These are phyloP conservation scores for Eospalax fontanierii DNA, from an alignment of 2,797 vertebrate species.

Conservation along the genomic window DNA sequence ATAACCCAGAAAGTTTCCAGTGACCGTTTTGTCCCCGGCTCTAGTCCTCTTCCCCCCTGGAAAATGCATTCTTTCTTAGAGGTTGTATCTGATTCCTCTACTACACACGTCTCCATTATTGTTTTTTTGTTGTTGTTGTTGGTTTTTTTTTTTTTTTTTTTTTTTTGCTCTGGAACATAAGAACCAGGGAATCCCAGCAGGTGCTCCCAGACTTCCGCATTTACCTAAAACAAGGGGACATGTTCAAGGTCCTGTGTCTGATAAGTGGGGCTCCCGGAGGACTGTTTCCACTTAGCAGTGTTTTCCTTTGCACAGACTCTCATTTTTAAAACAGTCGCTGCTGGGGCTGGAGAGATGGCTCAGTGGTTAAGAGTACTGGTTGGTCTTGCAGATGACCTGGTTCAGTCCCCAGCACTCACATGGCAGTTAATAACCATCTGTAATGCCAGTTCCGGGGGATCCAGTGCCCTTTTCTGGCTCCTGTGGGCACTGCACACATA, in stretches of 20 bases:
- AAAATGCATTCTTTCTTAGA: neutral
- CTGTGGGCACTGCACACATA: neutral
- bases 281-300: neutral
- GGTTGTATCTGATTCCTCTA: neutral
- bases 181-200: neutral
- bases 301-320: neutral
- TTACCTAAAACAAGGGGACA: neutral
- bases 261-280: neutral
- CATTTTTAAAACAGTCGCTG: neutral
- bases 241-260: fast-evolving
- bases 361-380: neutral
- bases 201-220: neutral
- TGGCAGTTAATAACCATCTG: neutral
- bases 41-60: neutral
- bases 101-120: too few relatives aligned
- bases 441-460: neutral
- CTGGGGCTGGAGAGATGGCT: neutral
- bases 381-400: neutral
- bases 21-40: neutral
- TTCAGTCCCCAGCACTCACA: neutral
- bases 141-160: too few relatives aligned
- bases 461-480: neutral
- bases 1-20: neutral
- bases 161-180: neutral
- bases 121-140: too few relatives aligned